Evolutionary conservation across 2,797 vertebrate species (phyloP), one percentile per base, ranked within the genome.

Genomic region (Anguilla marmorata): DNA sequence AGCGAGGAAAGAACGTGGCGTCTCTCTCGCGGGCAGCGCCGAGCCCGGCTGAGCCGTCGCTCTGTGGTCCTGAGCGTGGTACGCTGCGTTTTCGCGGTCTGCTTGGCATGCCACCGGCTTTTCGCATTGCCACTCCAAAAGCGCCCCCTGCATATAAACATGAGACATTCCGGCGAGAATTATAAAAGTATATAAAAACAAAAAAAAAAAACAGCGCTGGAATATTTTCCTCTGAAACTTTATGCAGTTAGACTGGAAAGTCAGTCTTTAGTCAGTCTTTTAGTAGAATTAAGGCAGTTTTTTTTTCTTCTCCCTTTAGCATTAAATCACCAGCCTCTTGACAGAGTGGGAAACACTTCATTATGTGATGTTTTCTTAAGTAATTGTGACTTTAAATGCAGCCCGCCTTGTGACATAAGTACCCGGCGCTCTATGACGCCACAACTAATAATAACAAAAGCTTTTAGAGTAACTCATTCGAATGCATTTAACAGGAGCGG

Each of bases 401-500:
- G 90, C 89, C 88, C 91, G 88, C 95, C 94, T 93, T 92, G 93
- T 91, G 93, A 94, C 54, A 90, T 90, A 89, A 90, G 90, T 92
- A 90, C 91, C 37, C 88, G 92, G 93, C 93, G 93, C 93, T 92
- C 93, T 93, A 93, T 92, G 94, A 95, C 93, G 94, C 93, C 94
- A 89, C 92, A 94, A 93, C 92, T 93, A 91, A 93, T 97, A 94
- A 96, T 94, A 95, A 94, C 92, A 92, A 91, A 95, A 89, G 92
- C 93, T 91, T 90, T 95, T 93, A 92, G 94, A 94, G 95, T 96
- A 94, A 95, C 93, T 93, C 94, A 94, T 94, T 93, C 92, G 91
- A 93, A 93, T 95, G 94, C 94, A 95, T 95, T 94, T 95, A 95
- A 92, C 41, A 94, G 94, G 94, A 92, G 93, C 94, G 93, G 93